Conservation (phyloP, 2,888 invertebrate species). For the Habrosyne pyritoides region DNA sequence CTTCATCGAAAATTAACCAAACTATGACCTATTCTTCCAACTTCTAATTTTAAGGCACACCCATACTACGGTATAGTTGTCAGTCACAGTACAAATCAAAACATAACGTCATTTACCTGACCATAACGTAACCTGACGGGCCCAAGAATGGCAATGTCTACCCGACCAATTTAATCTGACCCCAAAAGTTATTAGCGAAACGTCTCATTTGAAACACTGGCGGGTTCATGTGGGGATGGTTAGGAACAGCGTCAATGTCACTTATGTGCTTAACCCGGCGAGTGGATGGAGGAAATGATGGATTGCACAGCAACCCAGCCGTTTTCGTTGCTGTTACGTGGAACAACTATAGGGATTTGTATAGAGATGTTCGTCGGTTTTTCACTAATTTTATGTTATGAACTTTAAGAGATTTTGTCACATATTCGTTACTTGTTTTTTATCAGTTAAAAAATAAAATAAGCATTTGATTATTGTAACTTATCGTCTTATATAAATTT, state of each 20-base stretch:
- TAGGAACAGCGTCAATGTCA: slow-evolving; percentile 78
- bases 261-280: slow-evolving; percentile 83
- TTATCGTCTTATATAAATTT: no score
- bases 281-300: slow-evolving; percentile 82
- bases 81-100: slow-evolving; percentile 71
- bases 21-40: slow-evolving; percentile 18
- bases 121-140: slow-evolving; percentile 66
- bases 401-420: no score
- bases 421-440: no score
- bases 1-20: no score
- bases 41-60: slow-evolving; percentile 29
- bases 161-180: slow-evolving; percentile 52
- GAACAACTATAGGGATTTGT: slow-evolving; percentile 43
- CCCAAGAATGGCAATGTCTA: slow-evolving; percentile 58
- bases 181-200: slow-evolving; percentile 38
- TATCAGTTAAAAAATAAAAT: no score
- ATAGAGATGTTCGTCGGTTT: slow-evolving; percentile 67
- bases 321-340: slow-evolving; percentile 64
- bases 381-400: no score
- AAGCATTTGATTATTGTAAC: no score
- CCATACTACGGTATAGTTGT: slow-evolving; percentile 41
- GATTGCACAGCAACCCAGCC: slow-evolving; percentile 72
- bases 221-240: slow-evolving; percentile 57
- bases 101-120: slow-evolving; percentile 71
- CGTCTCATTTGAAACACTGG: slow-evolving; percentile 31